phyloP scores from a whole-genome alignment of 2,888 invertebrate genomes.

The Julus scandinavius region DNA sequence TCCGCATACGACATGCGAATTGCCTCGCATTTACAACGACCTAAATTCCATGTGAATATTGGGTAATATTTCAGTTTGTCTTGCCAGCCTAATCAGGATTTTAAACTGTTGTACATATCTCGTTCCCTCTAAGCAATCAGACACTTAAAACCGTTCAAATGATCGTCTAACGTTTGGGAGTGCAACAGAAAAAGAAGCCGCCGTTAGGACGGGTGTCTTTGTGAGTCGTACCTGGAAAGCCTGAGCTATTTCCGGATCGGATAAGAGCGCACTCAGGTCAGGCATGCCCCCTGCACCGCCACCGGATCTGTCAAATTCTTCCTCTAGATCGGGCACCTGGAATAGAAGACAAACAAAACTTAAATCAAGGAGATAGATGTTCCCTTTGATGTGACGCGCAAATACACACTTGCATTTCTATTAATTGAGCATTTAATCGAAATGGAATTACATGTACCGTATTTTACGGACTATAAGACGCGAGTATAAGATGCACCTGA shows the following conservation, averaged over 20 bases:
- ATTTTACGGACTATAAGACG: too few species aligned
- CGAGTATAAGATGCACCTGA: too few species aligned
- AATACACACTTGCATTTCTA: too few species aligned
- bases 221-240: slow-evolving; percentile 64
- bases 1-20: too few species aligned
- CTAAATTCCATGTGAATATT: background rate
- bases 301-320: background rate
- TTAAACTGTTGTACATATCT: background rate
- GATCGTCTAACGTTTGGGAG: background rate
- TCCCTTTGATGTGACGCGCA: too few species aligned
- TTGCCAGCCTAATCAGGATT: background rate
- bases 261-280: slow-evolving; percentile 72
- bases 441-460: too few species aligned
- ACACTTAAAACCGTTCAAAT: background rate
- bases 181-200: background rate
- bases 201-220: background rate
- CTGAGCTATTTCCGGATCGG: slow-evolving; percentile 80
- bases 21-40: background rate
- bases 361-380: background rate
- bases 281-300: slow-evolving; percentile 61
- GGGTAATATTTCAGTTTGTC: background rate
- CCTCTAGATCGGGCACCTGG: background rate
- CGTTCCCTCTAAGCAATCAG: background rate
- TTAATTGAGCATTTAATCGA: too few species aligned
- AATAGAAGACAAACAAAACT: background rate